phyloP scores from a whole-genome alignment of 2,888 invertebrate species.

The Poecilus cupreus region DNA sequence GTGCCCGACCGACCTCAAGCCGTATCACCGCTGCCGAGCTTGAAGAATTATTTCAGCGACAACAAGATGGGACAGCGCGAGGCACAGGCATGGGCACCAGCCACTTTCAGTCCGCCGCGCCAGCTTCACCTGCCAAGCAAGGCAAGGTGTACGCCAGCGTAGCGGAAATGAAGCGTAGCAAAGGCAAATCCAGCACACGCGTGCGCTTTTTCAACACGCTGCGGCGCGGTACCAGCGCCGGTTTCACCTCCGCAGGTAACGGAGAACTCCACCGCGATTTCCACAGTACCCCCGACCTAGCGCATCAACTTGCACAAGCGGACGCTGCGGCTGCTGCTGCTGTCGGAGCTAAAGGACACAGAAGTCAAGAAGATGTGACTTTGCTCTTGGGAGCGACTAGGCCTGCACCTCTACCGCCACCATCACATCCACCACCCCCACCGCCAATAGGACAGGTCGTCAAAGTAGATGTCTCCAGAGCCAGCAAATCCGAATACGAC shows the following conservation, averaged over 20 bases:
- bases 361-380: conserved; percentile 83
- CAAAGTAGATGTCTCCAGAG: conserved; percentile 78
- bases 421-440: conserved; percentile 88
- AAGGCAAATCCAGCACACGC: conserved; percentile 79
- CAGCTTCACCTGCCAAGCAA: conserved; percentile 79
- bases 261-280: conserved; percentile 85
- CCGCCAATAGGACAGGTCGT: conserved; percentile 82
- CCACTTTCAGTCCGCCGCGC: conserved; percentile 81
- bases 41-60: conserved; percentile 93
- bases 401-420: conserved; percentile 81
- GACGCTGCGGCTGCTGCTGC: conserved; percentile 62
- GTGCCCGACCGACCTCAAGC: conserved; percentile 89
- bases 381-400: conserved; percentile 64
- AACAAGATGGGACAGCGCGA: conserved; percentile 71
- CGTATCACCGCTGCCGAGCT: conserved; percentile 94
- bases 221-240: conserved; percentile 70
- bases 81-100: conserved; percentile 81
- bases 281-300: conserved; percentile 92
- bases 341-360: conserved; percentile 74
- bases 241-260: conserved; percentile 37
- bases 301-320: conserved; percentile 70
- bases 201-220: conserved; percentile 74
- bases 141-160: conserved; percentile 92
- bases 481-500: conserved; percentile 68
- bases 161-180: conserved; percentile 94